phyloP scores from a whole-genome alignment of 2,797 vertebrate species.

The Bradypodion pumilum region DNA sequence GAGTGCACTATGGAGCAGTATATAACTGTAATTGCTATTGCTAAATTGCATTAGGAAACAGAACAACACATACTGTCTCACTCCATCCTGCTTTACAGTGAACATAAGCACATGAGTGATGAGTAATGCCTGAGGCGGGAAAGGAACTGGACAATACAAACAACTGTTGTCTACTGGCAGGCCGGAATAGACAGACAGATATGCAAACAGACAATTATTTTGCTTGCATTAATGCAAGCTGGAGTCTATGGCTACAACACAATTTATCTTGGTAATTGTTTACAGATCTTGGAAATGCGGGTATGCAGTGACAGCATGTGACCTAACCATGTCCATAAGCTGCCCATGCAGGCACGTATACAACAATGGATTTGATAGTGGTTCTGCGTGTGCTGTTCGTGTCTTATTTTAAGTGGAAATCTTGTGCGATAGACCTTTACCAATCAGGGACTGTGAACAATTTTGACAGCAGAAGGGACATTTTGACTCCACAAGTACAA shows the following conservation, averaged over 20 bases:
- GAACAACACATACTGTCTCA: slow-evolving; percentile 49
- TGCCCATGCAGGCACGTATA: neutral
- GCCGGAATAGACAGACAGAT: too few species aligned
- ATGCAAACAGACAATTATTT: slow-evolving; percentile 23
- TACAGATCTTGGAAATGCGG: neutral
- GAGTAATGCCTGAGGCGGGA: slow-evolving; percentile 34
- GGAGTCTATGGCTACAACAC: slow-evolving; percentile 20
- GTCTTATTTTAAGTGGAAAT: slow-evolving; percentile 17
- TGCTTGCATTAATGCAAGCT: slow-evolving; percentile 52
- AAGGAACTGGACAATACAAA: slow-evolving; percentile 41
- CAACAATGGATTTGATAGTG: neutral
- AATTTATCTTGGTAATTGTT: slow-evolving; percentile 33
- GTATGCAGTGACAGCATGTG: neutral
- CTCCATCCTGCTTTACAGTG: slow-evolving; percentile 47
- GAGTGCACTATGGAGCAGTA: too few species aligned
- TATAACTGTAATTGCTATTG: too few species aligned
- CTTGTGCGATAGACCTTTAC: neutral
- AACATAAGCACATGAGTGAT: slow-evolving; percentile 52
- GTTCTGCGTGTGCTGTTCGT: neutral
- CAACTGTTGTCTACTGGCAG: too few species aligned
- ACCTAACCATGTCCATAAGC: too few species aligned
- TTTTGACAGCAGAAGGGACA: too few species aligned
- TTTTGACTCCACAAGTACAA: too few species aligned
- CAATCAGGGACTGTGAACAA: slow-evolving; percentile 8
- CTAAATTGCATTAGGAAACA: slow-evolving; percentile 63